Conservation (phyloP, 2,888 invertebrate species). For the Xanthia icteritia region DNA sequence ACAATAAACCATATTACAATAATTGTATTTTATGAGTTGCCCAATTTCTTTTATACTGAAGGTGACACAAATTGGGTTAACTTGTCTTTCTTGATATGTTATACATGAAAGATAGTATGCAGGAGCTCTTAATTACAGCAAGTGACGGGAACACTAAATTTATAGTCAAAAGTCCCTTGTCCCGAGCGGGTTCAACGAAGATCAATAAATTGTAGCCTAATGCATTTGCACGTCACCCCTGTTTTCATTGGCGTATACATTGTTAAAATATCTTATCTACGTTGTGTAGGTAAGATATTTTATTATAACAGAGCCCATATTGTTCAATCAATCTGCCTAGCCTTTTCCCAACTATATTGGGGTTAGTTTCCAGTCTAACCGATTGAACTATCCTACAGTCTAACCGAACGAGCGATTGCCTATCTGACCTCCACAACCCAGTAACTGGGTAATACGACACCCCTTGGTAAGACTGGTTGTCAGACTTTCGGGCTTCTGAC, state of each 20-base stretch:
- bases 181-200: constrained; percentile 32
- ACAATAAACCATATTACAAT: background rate
- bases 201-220: constrained; percentile 60
- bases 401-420: too few relatives aligned
- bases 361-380: too few relatives aligned
- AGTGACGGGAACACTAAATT: constrained; percentile 56
- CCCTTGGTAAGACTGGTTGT: too few relatives aligned
- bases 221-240: constrained; percentile 49
- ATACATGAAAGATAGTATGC: constrained; percentile 24
- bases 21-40: background rate
- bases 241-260: background rate
- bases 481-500: too few relatives aligned
- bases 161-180: constrained; percentile 54
- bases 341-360: too few relatives aligned
- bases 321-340: background rate
- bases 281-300: background rate
- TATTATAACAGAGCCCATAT: background rate
- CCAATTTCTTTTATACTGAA: background rate
- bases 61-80: background rate
- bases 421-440: too few relatives aligned
- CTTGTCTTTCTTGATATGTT: background rate
- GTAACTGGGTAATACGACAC: too few relatives aligned
- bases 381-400: too few relatives aligned
- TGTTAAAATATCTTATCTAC: too few relatives aligned
- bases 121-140: constrained; percentile 53